These are phyloP conservation scores for Diplazon laetatorius DNA, from an alignment of 2,888 invertebrate species.

Conservation along the genomic window DNA sequence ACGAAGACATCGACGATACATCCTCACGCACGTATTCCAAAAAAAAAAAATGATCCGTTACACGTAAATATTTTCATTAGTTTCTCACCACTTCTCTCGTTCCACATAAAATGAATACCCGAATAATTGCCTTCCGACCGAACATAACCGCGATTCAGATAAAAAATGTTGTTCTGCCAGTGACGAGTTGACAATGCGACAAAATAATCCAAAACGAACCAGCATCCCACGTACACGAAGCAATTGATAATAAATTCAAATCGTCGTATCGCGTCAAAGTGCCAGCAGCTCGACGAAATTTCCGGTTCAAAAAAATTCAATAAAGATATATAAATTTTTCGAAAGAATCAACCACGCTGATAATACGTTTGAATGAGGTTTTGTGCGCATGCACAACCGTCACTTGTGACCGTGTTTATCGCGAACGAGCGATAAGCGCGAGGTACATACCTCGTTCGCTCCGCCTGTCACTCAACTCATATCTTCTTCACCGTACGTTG, in stretches of 20 bases:
- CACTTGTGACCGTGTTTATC: conserved; percentile 11
- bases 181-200: conserved; percentile 11
- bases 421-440: conserved; percentile 31
- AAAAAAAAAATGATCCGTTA: neutral
- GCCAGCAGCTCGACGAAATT: conserved; percentile 12
- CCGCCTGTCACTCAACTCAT: conserved; percentile 41
- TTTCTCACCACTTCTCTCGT: neutral
- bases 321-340: neutral
- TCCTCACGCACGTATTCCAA: neutral
- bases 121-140: too few species aligned
- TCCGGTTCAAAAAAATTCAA: conserved; percentile 35
- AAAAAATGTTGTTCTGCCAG: conserved; percentile 22
- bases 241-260: conserved; percentile 51
- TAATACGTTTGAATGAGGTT: conserved; percentile 11
- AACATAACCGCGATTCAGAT: neutral
- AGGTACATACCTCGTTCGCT: conserved; percentile 1
- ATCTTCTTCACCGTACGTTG: conserved; percentile 17
- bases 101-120: conserved; percentile 4
- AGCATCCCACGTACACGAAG: neutral
- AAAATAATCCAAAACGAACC: neutral
- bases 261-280: conserved; percentile 6
- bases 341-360: conserved; percentile 22
- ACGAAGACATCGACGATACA: neutral
- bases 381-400: conserved; percentile 17
- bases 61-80: neutral